Conservation (phyloP, 2,113 vertebrate species). For the Carlito syrichta region DNA sequence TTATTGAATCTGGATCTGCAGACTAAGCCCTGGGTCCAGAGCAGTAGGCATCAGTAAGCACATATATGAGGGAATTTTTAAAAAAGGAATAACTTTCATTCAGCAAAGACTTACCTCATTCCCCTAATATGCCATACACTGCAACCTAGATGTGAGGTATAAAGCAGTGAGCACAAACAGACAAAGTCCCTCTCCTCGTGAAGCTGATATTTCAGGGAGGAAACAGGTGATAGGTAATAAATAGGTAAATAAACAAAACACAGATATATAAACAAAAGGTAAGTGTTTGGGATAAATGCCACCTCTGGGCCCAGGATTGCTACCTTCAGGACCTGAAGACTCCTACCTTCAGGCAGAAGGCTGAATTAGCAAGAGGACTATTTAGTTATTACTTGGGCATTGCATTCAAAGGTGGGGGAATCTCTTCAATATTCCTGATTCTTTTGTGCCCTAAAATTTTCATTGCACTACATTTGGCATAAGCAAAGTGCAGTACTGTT, state of each 20-base stretch:
- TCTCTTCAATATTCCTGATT: background rate
- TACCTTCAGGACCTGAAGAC: background rate
- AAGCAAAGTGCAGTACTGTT: background rate
- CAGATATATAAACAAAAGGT: background rate
- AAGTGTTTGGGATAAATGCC: background rate
- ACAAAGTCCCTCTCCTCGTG: background rate
- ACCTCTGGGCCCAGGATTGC: background rate
- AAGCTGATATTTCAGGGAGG: background rate
- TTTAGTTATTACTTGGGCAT: background rate
- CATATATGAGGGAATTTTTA: background rate
- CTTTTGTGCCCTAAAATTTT: background rate
- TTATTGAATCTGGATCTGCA: background rate
- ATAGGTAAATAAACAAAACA: too few species aligned
- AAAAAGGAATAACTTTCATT: background rate
- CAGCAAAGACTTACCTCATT: background rate
- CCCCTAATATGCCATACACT: background rate
- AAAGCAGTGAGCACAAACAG: background rate
- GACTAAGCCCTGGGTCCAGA: background rate
- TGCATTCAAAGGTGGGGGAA: background rate
- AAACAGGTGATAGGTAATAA: background rate
- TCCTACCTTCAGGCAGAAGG: background rate
- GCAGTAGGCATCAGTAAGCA: background rate
- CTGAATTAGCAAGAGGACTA: background rate
- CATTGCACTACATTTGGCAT: background rate
- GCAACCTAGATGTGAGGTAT: background rate